A percentile compares a stretch with the other conserved stretches of the same genome.
These are phyloP conservation scores for Apoderus coryli DNA, from an alignment of 2,888 invertebrate species.

Conservation along the genomic window DNA sequence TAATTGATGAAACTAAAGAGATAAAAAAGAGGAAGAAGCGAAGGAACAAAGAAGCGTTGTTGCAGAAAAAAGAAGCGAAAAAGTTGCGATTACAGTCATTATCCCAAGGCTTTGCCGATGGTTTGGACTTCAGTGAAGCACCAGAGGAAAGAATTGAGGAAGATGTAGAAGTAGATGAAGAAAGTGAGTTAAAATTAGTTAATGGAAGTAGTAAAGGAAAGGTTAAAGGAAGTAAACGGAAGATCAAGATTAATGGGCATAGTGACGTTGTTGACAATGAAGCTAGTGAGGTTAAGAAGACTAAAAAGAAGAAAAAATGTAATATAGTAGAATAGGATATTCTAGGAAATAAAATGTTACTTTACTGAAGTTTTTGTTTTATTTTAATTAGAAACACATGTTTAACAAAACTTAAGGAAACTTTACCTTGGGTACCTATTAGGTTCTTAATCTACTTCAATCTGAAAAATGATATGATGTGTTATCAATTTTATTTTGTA, in stretches of 20 bases:
- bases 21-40: slow-evolving; percentile 24
- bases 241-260: not conserved
- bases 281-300: not conserved
- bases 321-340: too few species aligned
- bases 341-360: too few species aligned
- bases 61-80: slow-evolving; percentile 36
- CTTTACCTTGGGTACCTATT: too few species aligned
- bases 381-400: too few species aligned
- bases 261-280: slow-evolving; percentile 1
- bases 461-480: too few species aligned
- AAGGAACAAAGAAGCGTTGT: slow-evolving; percentile 30
- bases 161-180: slow-evolving; percentile 4
- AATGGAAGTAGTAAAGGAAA: slow-evolving; percentile 2
- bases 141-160: slow-evolving; percentile 9
- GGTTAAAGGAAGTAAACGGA: slow-evolving; percentile 7
- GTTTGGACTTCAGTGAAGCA: slow-evolving; percentile 11
- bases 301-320: too few species aligned
- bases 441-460: too few species aligned
- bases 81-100: slow-evolving; percentile 32
- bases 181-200: not conserved
- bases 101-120: slow-evolving; percentile 30
- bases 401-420: too few species aligned
- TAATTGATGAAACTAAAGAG: slow-evolving; percentile 13
- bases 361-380: too few species aligned
- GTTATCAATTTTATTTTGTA: too few species aligned